These are phyloP conservation scores for Cerastoderma edule DNA, from an alignment of 2,888 invertebrate genomes.

Conservation along the genomic window DNA sequence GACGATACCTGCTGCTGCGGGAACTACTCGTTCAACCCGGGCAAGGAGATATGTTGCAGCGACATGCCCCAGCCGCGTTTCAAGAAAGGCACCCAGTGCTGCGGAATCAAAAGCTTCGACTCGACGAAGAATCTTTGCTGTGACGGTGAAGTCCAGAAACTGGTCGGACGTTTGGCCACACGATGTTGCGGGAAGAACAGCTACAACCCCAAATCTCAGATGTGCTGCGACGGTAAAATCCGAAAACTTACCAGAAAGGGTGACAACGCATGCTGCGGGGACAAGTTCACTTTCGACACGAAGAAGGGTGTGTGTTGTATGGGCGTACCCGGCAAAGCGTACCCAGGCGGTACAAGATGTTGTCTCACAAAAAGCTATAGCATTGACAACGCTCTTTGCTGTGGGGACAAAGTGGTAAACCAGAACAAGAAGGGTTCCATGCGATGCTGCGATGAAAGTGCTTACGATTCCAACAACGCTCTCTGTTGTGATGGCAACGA, in stretches of 20 bases:
- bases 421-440: constrained; percentile 29
- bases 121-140: constrained; percentile 50
- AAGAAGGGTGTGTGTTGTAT: constrained; percentile 45
- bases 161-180: constrained; percentile 38
- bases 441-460: constrained; percentile 31
- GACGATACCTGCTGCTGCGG: constrained; percentile 51
- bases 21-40: constrained; percentile 38
- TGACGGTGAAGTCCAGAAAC: constrained; percentile 41
- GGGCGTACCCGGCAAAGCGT: constrained; percentile 43
- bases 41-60: constrained; percentile 43
- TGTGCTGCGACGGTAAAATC: constrained; percentile 40
- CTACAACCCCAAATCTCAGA: constrained; percentile 30
- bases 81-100: constrained; percentile 49
- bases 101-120: constrained; percentile 51
- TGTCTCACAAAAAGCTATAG: constrained; percentile 41
- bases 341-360: constrained; percentile 40
- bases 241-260: constrained; percentile 28
- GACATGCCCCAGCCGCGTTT: constrained; percentile 35
- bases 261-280: constrained; percentile 45
- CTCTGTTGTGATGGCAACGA: constrained; percentile 52
- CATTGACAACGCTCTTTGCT: constrained; percentile 33
- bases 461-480: constrained; percentile 30
- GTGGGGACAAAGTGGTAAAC: constrained; percentile 37
- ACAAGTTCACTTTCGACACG: constrained; percentile 43
- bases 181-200: constrained; percentile 47